Evolutionary conservation across 2,113 vertebrate species (phyloP), one percentile per base, ranked within the genome.

Genomic region (Eretmodus cyanostictus): DNA sequence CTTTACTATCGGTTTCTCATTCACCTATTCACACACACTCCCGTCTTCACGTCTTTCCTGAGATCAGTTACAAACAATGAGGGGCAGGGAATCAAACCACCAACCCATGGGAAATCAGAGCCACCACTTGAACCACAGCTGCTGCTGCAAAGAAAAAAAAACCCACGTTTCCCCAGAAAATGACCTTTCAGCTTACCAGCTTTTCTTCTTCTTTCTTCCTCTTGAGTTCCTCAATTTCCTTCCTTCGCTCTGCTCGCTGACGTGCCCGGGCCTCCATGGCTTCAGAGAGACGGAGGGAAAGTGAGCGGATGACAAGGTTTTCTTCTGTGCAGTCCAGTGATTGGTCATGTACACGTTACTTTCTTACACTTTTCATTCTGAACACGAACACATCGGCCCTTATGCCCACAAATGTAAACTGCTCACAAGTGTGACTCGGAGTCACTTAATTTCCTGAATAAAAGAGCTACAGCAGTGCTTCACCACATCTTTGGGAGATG

Each of bases 251-350:
- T 49, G 96, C 95, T 3, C 98, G 96, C 86, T 96, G 97, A 40
- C 40, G 89, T 12, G 98, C 98, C 83, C 98, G 97, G 89, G 97
- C 97, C 93, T 99, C 97, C 98, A 99, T 99, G 53, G 97, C 98
- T 99, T 93, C 42, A 81, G n/a, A 89, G 59, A 84, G 45, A 86
- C 2, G 10, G 55, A 86, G 71, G 79, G 17, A 19, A 12, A 24
- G 6, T 34, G 13, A 85, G 80, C 3, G 49, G 49, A 51, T 27
- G 3, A 45, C 6, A 78, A 47, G 3, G 8, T 36, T 45, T 81
- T 81, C 47, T 66, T 84, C 73, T n/a, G n/a, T 9, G 9, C 12
- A 29, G n/a, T 81, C 51, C 63, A 38, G 54, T 49, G 40, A 19
- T 24, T 53, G 47, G 7, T 54, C 3, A 82, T 87, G 34, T 80